Conservation (phyloP, 2,888 invertebrate genomes). For the Nephrotoma flavescens region DNA sequence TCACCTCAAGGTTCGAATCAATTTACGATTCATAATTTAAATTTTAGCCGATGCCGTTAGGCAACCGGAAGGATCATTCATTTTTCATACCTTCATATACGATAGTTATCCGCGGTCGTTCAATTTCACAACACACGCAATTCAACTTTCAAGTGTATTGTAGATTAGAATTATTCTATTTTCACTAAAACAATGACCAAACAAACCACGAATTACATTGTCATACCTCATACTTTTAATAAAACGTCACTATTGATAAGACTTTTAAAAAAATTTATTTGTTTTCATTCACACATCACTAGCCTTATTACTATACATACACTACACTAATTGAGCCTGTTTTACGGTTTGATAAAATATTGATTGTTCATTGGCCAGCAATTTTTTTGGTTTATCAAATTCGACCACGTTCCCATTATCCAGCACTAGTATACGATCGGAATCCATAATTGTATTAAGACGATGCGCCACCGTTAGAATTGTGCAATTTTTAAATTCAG, state of each 20-base stretch:
- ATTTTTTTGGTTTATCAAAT: constrained; percentile 24
- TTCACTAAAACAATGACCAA: too few species aligned
- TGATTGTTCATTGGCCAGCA: constrained; percentile 24
- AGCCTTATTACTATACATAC: neutral
- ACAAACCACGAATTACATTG: too few species aligned
- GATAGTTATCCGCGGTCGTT: too few species aligned
- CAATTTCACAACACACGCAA: too few species aligned
- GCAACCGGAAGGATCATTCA: too few species aligned
- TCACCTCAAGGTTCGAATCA: too few species aligned
- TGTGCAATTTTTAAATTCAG: constrained; percentile 39
- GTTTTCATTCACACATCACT: neutral
- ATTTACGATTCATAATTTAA: too few species aligned
- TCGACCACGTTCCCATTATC: constrained; percentile 29
- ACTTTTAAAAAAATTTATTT: neutral
- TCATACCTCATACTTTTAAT: neutral
- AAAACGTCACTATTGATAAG: neutral
- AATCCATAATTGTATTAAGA: constrained; percentile 35
- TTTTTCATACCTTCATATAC: too few species aligned
- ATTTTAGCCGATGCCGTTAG: too few species aligned
- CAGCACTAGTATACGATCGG: constrained; percentile 29
- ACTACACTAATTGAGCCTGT: constrained; percentile 1
- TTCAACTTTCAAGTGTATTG: too few species aligned
- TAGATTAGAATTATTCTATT: too few species aligned
- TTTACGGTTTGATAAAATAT: constrained; percentile 35
- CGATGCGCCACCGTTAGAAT: constrained; percentile 46